Percentiles rank a stretch among this genome's conserved stretches.
Conservation (phyloP, 2,888 invertebrate species). For the Phasia obesa region DNA sequence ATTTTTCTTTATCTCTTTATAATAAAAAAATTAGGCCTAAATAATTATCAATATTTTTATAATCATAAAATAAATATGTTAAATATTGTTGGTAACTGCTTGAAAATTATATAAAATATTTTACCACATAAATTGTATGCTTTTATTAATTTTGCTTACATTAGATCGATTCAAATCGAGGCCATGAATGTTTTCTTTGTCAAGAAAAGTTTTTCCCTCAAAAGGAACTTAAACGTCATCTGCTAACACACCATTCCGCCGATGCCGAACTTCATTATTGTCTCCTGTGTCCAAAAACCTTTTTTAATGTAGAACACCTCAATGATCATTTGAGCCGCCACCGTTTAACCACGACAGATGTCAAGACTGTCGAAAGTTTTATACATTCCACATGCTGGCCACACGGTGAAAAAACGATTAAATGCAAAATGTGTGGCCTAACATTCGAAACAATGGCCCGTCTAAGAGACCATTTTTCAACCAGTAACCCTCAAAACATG, state of each 20-base stretch:
- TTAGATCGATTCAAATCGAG: slow-evolving; percentile 60
- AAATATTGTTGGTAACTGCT: too few species aligned
- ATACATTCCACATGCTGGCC: slow-evolving; percentile 76
- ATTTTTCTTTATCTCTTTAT: too few species aligned
- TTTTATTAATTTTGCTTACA: not conserved
- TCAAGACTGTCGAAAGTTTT: slow-evolving; percentile 76
- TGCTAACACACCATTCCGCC: slow-evolving; percentile 75
- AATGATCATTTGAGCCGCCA: slow-evolving; percentile 78
- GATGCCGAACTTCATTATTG: slow-evolving; percentile 76
- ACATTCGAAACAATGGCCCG: slow-evolving; percentile 74
- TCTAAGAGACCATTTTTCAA: slow-evolving; percentile 75
- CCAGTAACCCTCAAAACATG: slow-evolving; percentile 41
- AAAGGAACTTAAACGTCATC: slow-evolving; percentile 78
- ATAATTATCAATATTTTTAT: too few species aligned
- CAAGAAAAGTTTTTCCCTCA: slow-evolving; percentile 71
- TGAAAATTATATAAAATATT: too few species aligned
- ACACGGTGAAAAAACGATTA: slow-evolving; percentile 76
- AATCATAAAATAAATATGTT: too few species aligned
- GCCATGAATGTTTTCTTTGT: slow-evolving; percentile 63
- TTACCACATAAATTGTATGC: too few species aligned
- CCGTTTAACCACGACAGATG: slow-evolving; percentile 73
- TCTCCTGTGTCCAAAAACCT: slow-evolving; percentile 79
- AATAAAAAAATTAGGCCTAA: too few species aligned
- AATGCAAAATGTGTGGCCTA: slow-evolving; percentile 78
- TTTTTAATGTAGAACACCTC: slow-evolving; percentile 77